Conservation (phyloP, 2,113 vertebrate genomes). For the Toxotes jaculatrix region DNA sequence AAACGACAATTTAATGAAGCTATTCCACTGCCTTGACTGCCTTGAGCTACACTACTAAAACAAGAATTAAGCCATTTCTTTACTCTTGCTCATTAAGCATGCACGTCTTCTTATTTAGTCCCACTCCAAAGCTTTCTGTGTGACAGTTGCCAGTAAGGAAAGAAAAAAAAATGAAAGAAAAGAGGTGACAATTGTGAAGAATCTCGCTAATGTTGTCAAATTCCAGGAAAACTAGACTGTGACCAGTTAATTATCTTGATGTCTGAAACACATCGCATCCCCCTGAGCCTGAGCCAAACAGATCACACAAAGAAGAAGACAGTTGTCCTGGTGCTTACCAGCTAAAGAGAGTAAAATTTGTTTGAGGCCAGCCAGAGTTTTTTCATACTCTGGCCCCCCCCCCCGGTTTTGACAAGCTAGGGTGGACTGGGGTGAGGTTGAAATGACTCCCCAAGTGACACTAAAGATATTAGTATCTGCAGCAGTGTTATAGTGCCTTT, state of each 20-base stretch:
- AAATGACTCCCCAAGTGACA: conserved; percentile 39
- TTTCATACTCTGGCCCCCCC: no score
- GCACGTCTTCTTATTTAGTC: conserved; percentile 45
- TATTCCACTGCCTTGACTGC: conserved; percentile 16
- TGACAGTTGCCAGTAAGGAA: conserved; percentile 23
- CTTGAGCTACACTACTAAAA: conserved; percentile 4
- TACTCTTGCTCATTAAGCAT: conserved; percentile 47
- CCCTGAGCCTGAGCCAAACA: conserved; percentile 20
- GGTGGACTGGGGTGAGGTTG: not conserved
- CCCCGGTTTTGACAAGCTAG: conserved; percentile 32
- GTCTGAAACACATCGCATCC: conserved; percentile 30
- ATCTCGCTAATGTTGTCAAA: conserved; percentile 25
- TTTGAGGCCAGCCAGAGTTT: not conserved
- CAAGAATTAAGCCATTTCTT: conserved; percentile 27
- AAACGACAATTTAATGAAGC: conserved; percentile 33
- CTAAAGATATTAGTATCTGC: conserved; percentile 36
- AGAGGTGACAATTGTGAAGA: conserved; percentile 34
- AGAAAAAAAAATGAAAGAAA: not conserved
- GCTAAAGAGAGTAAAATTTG: conserved; percentile 13
- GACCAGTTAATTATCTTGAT: conserved; percentile 49
- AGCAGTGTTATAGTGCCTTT: conserved; percentile 3
- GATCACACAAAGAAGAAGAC: conserved; percentile 7
- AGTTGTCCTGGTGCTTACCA: not conserved
- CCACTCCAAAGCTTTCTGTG: conserved; percentile 42
- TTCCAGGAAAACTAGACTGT: conserved; percentile 52